Evolutionary conservation across 2,888 invertebrate genomes (phyloP).

Genomic region (Synanthedon myopaeformis): DNA sequence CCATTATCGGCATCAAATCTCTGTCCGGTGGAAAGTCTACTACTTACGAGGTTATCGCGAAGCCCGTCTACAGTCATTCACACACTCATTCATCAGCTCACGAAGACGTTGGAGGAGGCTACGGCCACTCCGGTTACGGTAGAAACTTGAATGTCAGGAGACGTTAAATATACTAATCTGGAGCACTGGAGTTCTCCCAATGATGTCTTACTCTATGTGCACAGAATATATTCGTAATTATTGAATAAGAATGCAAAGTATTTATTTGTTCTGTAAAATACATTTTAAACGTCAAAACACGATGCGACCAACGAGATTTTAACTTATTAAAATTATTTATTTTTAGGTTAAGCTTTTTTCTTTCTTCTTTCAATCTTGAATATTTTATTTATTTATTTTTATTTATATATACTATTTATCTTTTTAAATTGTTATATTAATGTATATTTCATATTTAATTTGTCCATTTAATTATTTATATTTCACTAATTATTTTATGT

Average conservation of each 20-base stretch:
- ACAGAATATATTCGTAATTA: too few relatives aligned
- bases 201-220: too few relatives aligned
- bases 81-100: slow-evolving; percentile 72
- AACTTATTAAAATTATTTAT: background rate
- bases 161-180: slow-evolving; percentile 17
- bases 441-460: background rate
- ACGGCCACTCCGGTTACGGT: slow-evolving; percentile 68
- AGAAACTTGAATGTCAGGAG: slow-evolving; percentile 42
- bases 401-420: background rate
- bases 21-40: slow-evolving; percentile 78
- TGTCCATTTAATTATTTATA: background rate
- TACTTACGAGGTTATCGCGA: slow-evolving; percentile 87
- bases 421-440: background rate
- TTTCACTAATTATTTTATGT: background rate
- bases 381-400: background rate
- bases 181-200: too few relatives aligned
- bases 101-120: slow-evolving; percentile 69
- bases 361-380: background rate
- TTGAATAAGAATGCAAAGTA: too few relatives aligned
- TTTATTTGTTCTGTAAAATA: too few relatives aligned
- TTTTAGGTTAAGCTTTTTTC: background rate
- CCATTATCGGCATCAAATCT: slow-evolving; percentile 81
- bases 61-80: slow-evolving; percentile 79
- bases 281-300: background rate
- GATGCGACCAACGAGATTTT: background rate